These are phyloP conservation scores for Poeciliopsis infans DNA, from an alignment of 2,797 vertebrate species.

Conservation along the genomic window DNA sequence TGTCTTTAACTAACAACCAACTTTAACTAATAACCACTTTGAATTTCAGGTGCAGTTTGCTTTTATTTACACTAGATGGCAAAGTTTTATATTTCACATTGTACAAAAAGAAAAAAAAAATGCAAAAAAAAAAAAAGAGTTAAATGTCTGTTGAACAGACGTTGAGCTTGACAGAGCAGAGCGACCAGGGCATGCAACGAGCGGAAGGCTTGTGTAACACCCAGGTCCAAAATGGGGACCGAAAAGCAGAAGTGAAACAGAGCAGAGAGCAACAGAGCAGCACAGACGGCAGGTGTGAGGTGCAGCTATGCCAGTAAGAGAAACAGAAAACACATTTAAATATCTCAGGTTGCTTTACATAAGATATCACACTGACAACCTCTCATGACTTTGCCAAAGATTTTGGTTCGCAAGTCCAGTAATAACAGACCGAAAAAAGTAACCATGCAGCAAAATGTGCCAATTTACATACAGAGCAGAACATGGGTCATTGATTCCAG, in stretches of 20 bases:
- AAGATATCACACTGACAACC: not conserved
- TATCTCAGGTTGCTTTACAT: conserved; percentile 54
- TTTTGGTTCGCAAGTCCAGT: conserved; percentile 27
- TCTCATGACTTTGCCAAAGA: conserved; percentile 23
- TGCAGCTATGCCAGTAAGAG: conserved; percentile 45
- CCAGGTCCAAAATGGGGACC: conserved; percentile 15
- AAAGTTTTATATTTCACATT: conserved; percentile 29
- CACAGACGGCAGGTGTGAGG: conserved; percentile 65
- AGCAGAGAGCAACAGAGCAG: conserved; percentile 43
- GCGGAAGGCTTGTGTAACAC: conserved; percentile 58
- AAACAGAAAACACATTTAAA: conserved; percentile 54
- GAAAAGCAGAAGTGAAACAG: conserved; percentile 26
- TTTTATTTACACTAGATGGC: conserved; percentile 38
- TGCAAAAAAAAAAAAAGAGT: conserved; percentile 9
- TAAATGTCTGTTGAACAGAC: conserved; percentile 52
- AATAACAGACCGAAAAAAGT: conserved; percentile 28
- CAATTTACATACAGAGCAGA: conserved; percentile 34
- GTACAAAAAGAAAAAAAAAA: not conserved
- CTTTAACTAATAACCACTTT: conserved; percentile 1
- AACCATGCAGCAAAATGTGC: conserved; percentile 22
- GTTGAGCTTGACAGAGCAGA: conserved; percentile 51
- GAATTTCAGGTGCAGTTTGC: conserved; percentile 28
- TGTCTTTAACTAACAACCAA: not conserved
- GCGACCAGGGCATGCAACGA: conserved; percentile 48
- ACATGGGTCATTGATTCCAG: conserved; percentile 43